Conservation (phyloP, 1,140 invertebrate species). For the Drosophila ambigua region DNA sequence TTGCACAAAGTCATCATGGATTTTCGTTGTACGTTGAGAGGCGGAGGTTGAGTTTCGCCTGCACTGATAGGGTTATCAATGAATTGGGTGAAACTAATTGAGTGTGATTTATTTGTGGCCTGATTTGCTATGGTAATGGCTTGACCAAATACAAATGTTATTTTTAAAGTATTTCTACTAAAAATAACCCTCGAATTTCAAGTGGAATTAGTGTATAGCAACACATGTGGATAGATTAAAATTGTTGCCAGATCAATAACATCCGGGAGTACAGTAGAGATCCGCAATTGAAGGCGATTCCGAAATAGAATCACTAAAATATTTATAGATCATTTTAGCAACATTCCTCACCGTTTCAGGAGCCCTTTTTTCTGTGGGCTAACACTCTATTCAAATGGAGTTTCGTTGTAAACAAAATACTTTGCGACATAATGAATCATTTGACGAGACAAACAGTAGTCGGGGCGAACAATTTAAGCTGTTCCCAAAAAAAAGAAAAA, state of each 20-base stretch:
- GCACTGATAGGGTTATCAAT: constrained; percentile 40
- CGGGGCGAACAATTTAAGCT: constrained; percentile 69
- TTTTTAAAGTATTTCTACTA: constrained; percentile 28
- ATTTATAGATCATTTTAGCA: background rate
- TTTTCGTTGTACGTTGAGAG: constrained; percentile 20
- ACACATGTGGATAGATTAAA: too few species aligned
- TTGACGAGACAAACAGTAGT: constrained; percentile 74
- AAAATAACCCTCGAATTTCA: too few species aligned
- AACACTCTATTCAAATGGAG: constrained; percentile 52
- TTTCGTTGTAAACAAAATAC: constrained; percentile 71
- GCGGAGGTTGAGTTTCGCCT: constrained; percentile 7
- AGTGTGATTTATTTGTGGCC: constrained; percentile 40
- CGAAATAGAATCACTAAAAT: background rate
- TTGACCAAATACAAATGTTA: constrained; percentile 7
- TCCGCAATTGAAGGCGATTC: too few species aligned
- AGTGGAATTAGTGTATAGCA: too few species aligned
- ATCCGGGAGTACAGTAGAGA: too few species aligned
- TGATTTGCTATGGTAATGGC: background rate
- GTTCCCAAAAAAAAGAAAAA: constrained; percentile 48
- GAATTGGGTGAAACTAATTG: constrained; percentile 16
- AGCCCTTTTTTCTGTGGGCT: constrained; percentile 10
- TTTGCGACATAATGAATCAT: constrained; percentile 62
- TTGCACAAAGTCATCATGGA: constrained; percentile 50
- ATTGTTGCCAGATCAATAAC: too few species aligned
- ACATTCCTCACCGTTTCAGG: background rate